Evolutionary conservation across 2,797 vertebrate species (phyloP).

Genomic region (Muraenolepis orangiensis): DNA sequence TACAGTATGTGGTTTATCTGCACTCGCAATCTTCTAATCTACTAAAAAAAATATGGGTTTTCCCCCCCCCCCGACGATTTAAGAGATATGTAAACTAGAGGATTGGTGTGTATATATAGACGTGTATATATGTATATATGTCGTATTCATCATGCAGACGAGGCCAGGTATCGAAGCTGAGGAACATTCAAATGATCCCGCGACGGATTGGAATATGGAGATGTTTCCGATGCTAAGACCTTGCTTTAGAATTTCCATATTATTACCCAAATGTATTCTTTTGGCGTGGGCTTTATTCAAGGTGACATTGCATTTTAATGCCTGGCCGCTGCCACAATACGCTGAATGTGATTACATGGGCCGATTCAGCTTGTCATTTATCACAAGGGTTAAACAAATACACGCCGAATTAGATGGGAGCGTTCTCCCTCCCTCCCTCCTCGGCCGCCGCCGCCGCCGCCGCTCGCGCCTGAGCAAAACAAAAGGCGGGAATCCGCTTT

Average conservation of each 20-base stretch:
- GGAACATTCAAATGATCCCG: slow-evolving; percentile 40
- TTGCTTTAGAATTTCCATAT: slow-evolving; percentile 75
- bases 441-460: too few relatives aligned
- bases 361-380: slow-evolving; percentile 77
- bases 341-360: slow-evolving; percentile 76
- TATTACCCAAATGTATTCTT: slow-evolving; percentile 77
- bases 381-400: slow-evolving; percentile 76
- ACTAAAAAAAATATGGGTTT: background rate
- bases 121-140: too few relatives aligned
- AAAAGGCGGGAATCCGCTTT: slow-evolving; percentile 62
- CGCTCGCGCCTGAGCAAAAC: too few relatives aligned
- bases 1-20: background rate
- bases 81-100: background rate
- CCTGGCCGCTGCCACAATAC: slow-evolving; percentile 70
- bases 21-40: background rate
- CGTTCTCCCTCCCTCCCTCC: slow-evolving; percentile 44
- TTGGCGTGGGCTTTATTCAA: slow-evolving; percentile 71
- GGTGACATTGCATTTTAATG: slow-evolving; percentile 72
- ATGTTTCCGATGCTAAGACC: slow-evolving; percentile 69
- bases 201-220: slow-evolving; percentile 57
- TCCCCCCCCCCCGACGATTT: background rate
- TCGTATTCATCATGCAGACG: background rate
- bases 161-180: slow-evolving; percentile 4
- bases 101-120: background rate
- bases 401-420: slow-evolving; percentile 69